Base-by-base conservation (phyloP, 2,888 invertebrate genomes). In the Caenorhabditis sulstoni region DNA sequence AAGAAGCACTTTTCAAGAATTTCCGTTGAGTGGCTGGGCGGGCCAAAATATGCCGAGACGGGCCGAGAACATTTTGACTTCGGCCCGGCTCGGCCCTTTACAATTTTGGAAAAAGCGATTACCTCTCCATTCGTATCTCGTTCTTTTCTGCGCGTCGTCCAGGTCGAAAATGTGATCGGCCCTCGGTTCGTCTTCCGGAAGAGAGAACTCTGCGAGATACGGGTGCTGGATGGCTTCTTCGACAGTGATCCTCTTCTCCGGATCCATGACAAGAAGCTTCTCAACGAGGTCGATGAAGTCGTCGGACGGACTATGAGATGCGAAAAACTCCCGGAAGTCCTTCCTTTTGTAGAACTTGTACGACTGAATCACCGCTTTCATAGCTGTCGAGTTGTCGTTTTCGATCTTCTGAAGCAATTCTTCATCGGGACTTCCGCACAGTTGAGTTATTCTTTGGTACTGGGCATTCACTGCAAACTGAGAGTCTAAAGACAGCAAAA, bases 361-460 rank as follows among this genome's bases (percentile, higher is more conserved):
- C 9, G 75, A 78, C 55, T 87, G 83, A 22, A 87, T 84, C 0
- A 87, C 85, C 35, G 67, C 64, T 23, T 86, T 75, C 81, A 85
- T 85, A 4, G 80, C 62, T 16, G 64, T 41, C 12, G 82, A 80
- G 55, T 84, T 85, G 50, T 87, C 85, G 20, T 79, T 64, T 55
- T 86, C 87, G 58, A 88, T 87, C 81, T 89, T 89, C 0, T 73
- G 50, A 39, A 89, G 67, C 11, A 89, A 75, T 37, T 85, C 85
- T 14, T 79, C 75, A 45, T 85, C 85, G 1, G 89, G 89, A 65
- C 85, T 84, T 45, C 89, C 89, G 52, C 88, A 88, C 14, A 89
- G 61, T 44, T 80, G 67, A 18, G 85, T 86, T 57, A 89, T 89
- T 52, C 84, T 50, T 20, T 84, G 81, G 68, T 87, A 89, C 66